Evolutionary conservation across 2,113 vertebrate species (phyloP).

Genomic region (Elaphurus davidianus): DNA sequence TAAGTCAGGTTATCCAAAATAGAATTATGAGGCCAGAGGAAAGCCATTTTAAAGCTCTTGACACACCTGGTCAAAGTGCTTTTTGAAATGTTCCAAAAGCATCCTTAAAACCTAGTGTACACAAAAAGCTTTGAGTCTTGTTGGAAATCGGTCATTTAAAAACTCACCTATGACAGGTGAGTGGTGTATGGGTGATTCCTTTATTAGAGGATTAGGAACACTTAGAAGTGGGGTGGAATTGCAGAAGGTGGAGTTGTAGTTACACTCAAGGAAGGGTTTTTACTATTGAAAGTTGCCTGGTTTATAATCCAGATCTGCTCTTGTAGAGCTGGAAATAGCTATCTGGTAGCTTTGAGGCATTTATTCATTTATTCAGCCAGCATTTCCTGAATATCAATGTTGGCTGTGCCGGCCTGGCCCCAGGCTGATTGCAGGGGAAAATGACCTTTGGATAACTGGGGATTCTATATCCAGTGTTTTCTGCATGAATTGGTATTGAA

Average conservation of each 20-base stretch:
- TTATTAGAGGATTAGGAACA: background rate
- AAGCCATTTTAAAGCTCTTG: background rate
- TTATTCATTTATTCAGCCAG: background rate
- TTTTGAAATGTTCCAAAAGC: background rate
- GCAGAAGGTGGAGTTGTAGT: background rate
- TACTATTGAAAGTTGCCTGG: background rate
- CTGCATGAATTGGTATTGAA: background rate
- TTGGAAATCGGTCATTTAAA: background rate
- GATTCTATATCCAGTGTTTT: background rate
- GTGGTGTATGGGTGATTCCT: background rate
- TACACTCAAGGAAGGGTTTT: background rate
- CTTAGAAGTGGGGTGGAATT: background rate
- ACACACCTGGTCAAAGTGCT: background rate
- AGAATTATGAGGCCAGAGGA: background rate
- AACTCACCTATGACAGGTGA: background rate
- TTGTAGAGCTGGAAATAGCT: background rate
- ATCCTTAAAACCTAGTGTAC: background rate
- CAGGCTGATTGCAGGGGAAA: background rate
- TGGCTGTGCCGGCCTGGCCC: background rate
- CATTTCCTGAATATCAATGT: background rate
- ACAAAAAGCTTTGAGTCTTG: background rate
- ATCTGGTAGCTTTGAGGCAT: background rate
- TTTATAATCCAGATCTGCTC: background rate
- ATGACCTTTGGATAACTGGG: background rate
- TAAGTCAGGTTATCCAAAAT: background rate